Evolutionary conservation across 2,797 vertebrate genomes (phyloP), one percentile per base, ranked within the genome.

Genomic region (Paedocypris micromegethes): DNA sequence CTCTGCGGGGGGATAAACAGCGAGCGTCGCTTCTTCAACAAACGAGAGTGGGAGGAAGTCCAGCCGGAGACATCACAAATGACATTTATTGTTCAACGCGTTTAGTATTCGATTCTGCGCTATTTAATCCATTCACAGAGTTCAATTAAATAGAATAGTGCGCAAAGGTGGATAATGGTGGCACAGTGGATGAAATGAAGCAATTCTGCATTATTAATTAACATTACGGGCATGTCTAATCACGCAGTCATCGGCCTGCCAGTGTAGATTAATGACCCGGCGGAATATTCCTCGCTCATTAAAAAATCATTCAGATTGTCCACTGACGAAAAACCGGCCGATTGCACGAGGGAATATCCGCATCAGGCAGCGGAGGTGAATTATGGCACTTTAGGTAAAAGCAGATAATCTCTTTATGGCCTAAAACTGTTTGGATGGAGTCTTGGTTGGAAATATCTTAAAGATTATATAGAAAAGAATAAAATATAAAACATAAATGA

Each of bases 201-300:
- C 51, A 8, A 46, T 55, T 68, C 41, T 73, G 64, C 68, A 76
- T 76, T 76, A 67, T 75, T 79, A 76, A 81, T 79, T 72, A 75
- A 68, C 72, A 66, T 67, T 5, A 66, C 70, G 65, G 73, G 42
- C 57, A 73, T 73, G 66, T 66, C 48, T 74, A 78, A 77, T 78
- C 66, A 74, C 72, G 47, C 58, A 75, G 48, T 71, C 41, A 38
- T 44, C 61, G 62, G 49, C 70, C 71, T 60, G 66, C 48, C 49
- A 53, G 58, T 42, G 62, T 61, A 63, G 74, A 77, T 72, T 67
- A 61, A 78, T 74, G 74, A 54, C 37, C 52, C 50, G 67, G 59
- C 9, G 42, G 57, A 75, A 79, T 66, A 77, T 76, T 70, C 67
- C 44, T 56, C 59, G 42, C 57, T 77, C 68, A 81, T 77, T 78